Evolutionary conservation across 2,888 invertebrate genomes (phyloP).

Genomic region (Melinopterus prodromus): DNA sequence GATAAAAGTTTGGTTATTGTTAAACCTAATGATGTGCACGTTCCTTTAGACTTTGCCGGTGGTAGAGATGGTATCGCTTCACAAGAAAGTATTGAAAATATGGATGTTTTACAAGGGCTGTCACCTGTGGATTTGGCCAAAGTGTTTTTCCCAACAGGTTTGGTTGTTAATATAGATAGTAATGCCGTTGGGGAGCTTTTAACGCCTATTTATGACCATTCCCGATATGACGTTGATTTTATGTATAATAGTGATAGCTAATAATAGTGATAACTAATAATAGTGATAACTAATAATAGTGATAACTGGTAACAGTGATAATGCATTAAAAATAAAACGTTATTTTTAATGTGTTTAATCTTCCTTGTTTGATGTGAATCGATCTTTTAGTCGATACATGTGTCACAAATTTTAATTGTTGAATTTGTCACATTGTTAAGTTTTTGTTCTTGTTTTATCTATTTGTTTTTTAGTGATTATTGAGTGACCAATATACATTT

Average conservation of each 20-base stretch:
- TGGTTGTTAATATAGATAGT: not conserved
- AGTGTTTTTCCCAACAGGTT: not conserved
- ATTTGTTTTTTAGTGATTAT: not conserved
- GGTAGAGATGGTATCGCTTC: not conserved
- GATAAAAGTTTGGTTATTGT: not conserved
- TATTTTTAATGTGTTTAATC: not conserved
- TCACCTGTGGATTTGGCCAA: not conserved
- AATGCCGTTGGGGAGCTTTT: not conserved
- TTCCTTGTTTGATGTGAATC: not conserved
- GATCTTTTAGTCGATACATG: not conserved
- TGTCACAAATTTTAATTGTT: not conserved
- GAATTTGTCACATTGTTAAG: not conserved
- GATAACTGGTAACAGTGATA: not conserved
- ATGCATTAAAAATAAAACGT: not conserved
- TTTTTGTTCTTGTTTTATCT: not conserved
- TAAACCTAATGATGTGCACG: not conserved
- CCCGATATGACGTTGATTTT: no score
- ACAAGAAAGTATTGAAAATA: not conserved
- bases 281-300: no score
- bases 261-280: no score
- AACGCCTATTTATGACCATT: not conserved
- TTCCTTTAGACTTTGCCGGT: not conserved
- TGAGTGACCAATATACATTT: not conserved
- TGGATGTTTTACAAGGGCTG: not conserved
- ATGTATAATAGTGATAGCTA: no score